Conservation (phyloP, 2,113 vertebrate genomes). For the Mobula birostris region DNA sequence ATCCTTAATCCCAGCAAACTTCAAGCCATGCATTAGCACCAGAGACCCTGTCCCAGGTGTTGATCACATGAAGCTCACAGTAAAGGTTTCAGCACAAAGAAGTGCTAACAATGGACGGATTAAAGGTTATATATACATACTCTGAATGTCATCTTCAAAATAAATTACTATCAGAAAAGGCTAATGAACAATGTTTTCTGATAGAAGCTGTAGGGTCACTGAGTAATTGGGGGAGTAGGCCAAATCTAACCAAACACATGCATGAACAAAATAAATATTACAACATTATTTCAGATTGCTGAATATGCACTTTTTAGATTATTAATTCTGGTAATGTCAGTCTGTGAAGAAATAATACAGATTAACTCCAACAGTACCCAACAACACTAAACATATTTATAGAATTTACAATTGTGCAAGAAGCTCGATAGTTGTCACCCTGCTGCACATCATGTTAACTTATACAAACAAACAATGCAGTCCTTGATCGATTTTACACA, state of each 20-base stretch:
- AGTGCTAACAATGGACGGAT: conserved; percentile 82
- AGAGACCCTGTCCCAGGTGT: background rate
- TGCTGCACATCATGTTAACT: background rate
- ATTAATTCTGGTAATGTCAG: conserved; percentile 33
- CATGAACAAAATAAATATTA: background rate
- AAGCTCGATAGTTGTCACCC: background rate
- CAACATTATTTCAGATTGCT: conserved; percentile 15
- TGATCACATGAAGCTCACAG: conserved; percentile 49
- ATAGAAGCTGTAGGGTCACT: conserved; percentile 50
- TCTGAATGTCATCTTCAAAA: conserved; percentile 65
- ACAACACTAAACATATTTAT: background rate
- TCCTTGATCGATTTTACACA: background rate
- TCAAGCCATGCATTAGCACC: background rate
- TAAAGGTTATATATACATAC: conserved; percentile 75
- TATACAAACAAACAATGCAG: background rate
- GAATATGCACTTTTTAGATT: conserved; percentile 16
- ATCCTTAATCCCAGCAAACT: background rate
- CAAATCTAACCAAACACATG: conserved; percentile 40
- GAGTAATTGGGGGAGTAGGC: conserved; percentile 63
- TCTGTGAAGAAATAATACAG: background rate
- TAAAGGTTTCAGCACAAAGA: conserved; percentile 62
- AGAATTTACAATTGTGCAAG: background rate
- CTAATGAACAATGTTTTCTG: conserved; percentile 55
- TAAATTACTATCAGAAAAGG: conserved; percentile 66
- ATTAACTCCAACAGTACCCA: conserved; percentile 29